Evolutionary conservation across 2,113 vertebrate genomes (phyloP), one percentile per base, ranked within the genome.

Genomic region (Cepphus grylle): DNA sequence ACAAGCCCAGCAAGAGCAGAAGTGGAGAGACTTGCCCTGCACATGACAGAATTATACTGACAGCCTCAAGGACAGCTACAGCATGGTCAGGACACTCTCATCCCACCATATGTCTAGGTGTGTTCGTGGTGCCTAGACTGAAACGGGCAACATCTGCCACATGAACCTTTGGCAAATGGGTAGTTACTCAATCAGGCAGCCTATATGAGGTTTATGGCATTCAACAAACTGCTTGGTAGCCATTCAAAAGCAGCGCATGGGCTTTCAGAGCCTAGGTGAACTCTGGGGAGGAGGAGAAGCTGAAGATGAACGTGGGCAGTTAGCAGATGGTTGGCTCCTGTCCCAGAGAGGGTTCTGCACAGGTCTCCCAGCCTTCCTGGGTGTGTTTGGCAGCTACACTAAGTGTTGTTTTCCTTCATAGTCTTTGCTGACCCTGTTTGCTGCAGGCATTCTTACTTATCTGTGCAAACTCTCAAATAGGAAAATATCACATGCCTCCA

Each of bases 391-490:
- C 88, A 93, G 70, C 56, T 73, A 67, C 52, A 2, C 32, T 13
- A 38, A 71, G 49, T 69, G 84, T 88, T 96, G 56, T 83, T 97
- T 90, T 95, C 52, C 62, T 83, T 49, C 70, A 8, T 3, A 56
- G 49, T 36, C 49, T 74, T 81, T 84, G 36, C 62, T 85, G 83
- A 79, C 77, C 73, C 53, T 85, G 53, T 80, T 81, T 76, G 73
- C 62, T 73, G 29, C 49, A 55, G 36, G 62, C 89, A 55, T 70
- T 87, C 58, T 27, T 85, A n/a, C 89, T 97, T 95, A 79, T 94
- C 96, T 93, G 45, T 25, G 91, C 80, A 89, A 93, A 61, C 58
- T 85, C 78, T 74, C 55, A 17, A 91, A 62, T 13, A 91, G 86
- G 72, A 82, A 91, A 87, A 72, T 9, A 94, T 25, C 78, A 85